phyloP scores from a whole-genome alignment of 1,140 invertebrate genomes.

The Micrasema minimum region DNA sequence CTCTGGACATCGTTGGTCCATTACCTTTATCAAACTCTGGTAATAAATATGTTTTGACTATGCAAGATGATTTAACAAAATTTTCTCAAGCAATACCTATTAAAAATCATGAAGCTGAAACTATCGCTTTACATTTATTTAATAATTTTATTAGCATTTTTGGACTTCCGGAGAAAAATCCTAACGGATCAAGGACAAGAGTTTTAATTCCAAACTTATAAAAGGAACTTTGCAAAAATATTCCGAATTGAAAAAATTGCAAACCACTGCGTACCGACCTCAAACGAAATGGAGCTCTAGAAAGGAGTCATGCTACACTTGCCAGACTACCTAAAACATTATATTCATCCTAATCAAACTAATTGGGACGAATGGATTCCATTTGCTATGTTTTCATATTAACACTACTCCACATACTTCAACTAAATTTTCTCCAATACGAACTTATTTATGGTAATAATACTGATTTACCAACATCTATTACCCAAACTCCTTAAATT shows the following conservation, averaged over 20 bases:
- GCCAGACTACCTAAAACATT: constrained; percentile 55
- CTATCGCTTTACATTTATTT: not conserved
- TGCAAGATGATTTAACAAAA: constrained; percentile 56
- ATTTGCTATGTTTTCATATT: constrained; percentile 53
- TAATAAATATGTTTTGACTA: constrained; percentile 56
- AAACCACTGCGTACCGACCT: constrained; percentile 53
- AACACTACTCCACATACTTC: constrained; percentile 55
- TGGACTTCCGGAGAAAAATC: constrained; percentile 54
- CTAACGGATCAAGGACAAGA: constrained; percentile 56
- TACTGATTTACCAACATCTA: constrained; percentile 44
- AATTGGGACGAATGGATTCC: constrained; percentile 56
- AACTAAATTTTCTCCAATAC: constrained; percentile 56
- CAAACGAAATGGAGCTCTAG: constrained; percentile 53
- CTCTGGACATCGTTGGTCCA: constrained; percentile 56
- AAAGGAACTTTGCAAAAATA: constrained; percentile 52
- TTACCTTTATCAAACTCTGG: constrained; percentile 49
- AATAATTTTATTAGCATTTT: constrained; percentile 50
- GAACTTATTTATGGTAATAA: constrained; percentile 55
- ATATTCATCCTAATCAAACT: constrained; percentile 40
- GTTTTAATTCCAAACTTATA: constrained; percentile 54
- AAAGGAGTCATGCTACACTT: constrained; percentile 53
- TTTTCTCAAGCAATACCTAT: constrained; percentile 50
- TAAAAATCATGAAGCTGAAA: constrained; percentile 50
- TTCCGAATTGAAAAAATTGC: constrained; percentile 55
- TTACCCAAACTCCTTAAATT: no score